These are phyloP conservation scores for Parascotia fuliginaria DNA, from an alignment of 2,888 invertebrate genomes.

Conservation along the genomic window DNA sequence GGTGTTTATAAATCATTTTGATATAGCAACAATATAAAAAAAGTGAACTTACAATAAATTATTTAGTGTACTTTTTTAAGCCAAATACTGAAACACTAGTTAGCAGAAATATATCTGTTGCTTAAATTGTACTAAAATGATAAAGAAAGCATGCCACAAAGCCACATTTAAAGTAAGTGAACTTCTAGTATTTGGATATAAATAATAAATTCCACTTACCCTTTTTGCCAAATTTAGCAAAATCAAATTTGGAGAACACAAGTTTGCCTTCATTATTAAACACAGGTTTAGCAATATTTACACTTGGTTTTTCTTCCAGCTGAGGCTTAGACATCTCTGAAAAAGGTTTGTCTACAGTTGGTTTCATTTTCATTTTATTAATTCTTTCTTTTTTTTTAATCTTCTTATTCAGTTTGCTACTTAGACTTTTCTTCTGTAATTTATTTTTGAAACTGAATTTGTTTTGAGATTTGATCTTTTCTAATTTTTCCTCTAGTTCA, in stretches of 20 bases:
- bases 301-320: slow-evolving; percentile 61
- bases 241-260: slow-evolving; percentile 97
- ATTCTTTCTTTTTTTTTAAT: slow-evolving; percentile 85
- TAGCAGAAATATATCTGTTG: too few relatives aligned
- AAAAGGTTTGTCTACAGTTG: slow-evolving; percentile 43
- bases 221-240: slow-evolving; percentile 89
- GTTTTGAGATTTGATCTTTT: slow-evolving; percentile 87
- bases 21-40: too few relatives aligned
- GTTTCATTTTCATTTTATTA: slow-evolving; percentile 63
- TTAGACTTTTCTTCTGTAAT: slow-evolving; percentile 88
- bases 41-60: too few relatives aligned
- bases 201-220: slow-evolving; percentile 59
- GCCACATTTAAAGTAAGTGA: too few relatives aligned
- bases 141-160: too few relatives aligned
- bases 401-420: slow-evolving; percentile 89
- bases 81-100: too few relatives aligned
- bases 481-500: slow-evolving; percentile 88
- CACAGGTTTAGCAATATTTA: slow-evolving; percentile 87
- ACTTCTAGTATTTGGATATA: too few relatives aligned
- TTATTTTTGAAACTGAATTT: slow-evolving; percentile 88
- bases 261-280: slow-evolving; percentile 94
- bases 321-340: slow-evolving; percentile 44
- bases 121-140: too few relatives aligned
- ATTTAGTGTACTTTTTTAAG: too few relatives aligned
- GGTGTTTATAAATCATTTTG: too few relatives aligned